These are phyloP conservation scores for Sylvilagus floridanus DNA, from an alignment of 2,797 vertebrate genomes.

Conservation along the genomic window DNA sequence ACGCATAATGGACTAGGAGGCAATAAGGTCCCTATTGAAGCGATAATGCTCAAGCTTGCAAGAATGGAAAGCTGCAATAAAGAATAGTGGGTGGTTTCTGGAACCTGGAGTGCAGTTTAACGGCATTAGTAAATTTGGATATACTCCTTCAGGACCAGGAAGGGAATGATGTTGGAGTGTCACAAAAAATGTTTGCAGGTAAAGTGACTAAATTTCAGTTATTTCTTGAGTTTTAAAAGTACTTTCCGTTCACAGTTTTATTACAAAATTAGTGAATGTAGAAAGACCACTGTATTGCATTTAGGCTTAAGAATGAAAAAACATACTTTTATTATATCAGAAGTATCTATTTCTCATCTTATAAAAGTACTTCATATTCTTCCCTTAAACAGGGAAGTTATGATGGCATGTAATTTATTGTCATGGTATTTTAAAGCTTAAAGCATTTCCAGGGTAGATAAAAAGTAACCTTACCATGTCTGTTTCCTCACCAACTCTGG, in stretches of 20 bases:
- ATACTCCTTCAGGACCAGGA: background rate
- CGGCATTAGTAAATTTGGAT: constrained; percentile 59
- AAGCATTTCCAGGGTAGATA: constrained; percentile 26
- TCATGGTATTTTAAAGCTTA: constrained; percentile 29
- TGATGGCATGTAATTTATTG: background rate
- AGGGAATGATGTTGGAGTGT: constrained; percentile 26
- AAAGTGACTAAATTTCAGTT: constrained; percentile 39
- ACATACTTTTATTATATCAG: background rate
- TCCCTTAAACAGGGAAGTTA: background rate
- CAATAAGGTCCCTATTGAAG: background rate
- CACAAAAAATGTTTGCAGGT: constrained; percentile 31
- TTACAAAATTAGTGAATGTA: background rate
- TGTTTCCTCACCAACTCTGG: background rate
- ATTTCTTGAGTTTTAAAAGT: constrained; percentile 53
- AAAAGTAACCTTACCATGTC: background rate
- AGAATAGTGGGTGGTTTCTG: background rate
- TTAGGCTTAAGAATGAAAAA: background rate
- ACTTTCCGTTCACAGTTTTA: constrained; percentile 38
- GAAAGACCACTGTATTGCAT: background rate
- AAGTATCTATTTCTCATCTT: background rate
- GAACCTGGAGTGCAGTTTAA: constrained; percentile 42
- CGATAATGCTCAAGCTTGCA: background rate
- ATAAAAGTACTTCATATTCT: background rate
- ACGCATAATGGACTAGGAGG: background rate
- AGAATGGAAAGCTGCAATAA: constrained; percentile 3